Evolutionary conservation across 2,888 invertebrate species (phyloP), one percentile per base, ranked within the genome.

Genomic region (Sesamia inferens): DNA sequence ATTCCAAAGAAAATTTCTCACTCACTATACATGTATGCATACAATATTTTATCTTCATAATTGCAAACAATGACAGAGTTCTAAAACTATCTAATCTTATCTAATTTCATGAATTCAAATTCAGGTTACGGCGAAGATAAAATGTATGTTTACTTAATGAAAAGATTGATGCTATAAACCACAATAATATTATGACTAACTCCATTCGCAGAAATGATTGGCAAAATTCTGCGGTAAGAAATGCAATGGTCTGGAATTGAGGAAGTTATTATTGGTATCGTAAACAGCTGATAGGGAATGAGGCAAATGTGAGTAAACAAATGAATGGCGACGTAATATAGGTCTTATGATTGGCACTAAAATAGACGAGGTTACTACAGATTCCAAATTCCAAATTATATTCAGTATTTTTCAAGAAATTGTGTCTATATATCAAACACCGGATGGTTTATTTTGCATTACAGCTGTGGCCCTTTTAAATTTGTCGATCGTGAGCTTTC

Each of bases 171-270:
- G 79, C 70, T 67, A 66, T 48, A 11, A 66, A 66, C n/a, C 14
- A 62, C 65, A 66, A 58, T 55, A 11, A 74, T 75, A 63, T 74
- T 57, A 80, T 86, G 85, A 86, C 70, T 86, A 78, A 78, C 59
- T 44, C 48, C 55, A 24, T 85, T 69, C 75, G 39, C 5, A 65
- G 82, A 80, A 85, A 7, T 39, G n/a, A 48, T 57, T 76, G 14
- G 71, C 42, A 64, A 80, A 78, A 82, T 78, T 70, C 39, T 68
- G 59, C 31, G 66, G 64, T 58, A 64, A 71, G 74, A 51, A 55
- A 51, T 71, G 77, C 62, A 73, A 77, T 77, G 59, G 16, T 64
- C 31, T 74, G 24, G n/a, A 39, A 68, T 65, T 55, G 42, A 81
- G 81, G 84, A 81, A 82, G 66, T 64, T 48, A 54, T 54, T 81